A percentile compares a stretch with the other conserved stretches of the same genome.
Evolutionary conservation across 2,113 vertebrate genomes (phyloP).

Genomic region (Rhineura floridana): DNA sequence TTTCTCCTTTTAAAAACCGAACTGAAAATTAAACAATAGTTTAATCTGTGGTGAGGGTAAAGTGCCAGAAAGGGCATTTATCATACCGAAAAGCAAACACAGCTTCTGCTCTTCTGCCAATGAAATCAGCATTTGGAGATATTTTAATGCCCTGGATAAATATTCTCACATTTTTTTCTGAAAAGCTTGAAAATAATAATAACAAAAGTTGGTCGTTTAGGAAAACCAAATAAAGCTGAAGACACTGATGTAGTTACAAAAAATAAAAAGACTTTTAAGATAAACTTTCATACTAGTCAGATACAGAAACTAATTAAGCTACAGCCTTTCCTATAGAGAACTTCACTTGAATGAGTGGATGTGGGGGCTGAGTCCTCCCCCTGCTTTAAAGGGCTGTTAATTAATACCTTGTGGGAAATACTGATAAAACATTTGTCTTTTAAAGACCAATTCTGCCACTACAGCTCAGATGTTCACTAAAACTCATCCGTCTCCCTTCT

Average conservation of each 20-base stretch:
- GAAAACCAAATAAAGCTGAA: slow-evolving; percentile 54
- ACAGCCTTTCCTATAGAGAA: slow-evolving; percentile 26
- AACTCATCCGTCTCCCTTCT: background rate
- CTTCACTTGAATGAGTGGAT: slow-evolving; percentile 44
- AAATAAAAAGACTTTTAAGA: slow-evolving; percentile 53
- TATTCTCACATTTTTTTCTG: slow-evolving; percentile 15
- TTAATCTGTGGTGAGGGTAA: slow-evolving; percentile 54
- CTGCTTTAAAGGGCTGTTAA: slow-evolving; percentile 55
- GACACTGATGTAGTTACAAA: slow-evolving; percentile 52
- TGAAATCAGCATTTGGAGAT: slow-evolving; percentile 49
- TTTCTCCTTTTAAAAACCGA: slow-evolving; percentile 52
- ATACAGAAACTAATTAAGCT: slow-evolving; percentile 61
- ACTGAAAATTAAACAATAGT: slow-evolving; percentile 65
- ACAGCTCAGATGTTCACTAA: background rate
- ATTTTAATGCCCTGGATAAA: slow-evolving; percentile 65
- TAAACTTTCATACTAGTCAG: slow-evolving; percentile 60
- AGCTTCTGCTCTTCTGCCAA: slow-evolving; percentile 57
- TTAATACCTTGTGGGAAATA: slow-evolving; percentile 54
- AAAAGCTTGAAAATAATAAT: slow-evolving; percentile 38
- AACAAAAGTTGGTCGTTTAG: slow-evolving; percentile 58
- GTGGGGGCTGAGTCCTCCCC: slow-evolving; percentile 43
- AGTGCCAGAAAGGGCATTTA: slow-evolving; percentile 58
- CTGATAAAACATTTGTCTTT: slow-evolving; percentile 50
- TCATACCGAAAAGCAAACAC: slow-evolving; percentile 54
- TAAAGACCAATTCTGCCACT: background rate